These are phyloP conservation scores for Narcine bancroftii DNA, from an alignment of 2,113 vertebrate genomes.

Conservation along the genomic window DNA sequence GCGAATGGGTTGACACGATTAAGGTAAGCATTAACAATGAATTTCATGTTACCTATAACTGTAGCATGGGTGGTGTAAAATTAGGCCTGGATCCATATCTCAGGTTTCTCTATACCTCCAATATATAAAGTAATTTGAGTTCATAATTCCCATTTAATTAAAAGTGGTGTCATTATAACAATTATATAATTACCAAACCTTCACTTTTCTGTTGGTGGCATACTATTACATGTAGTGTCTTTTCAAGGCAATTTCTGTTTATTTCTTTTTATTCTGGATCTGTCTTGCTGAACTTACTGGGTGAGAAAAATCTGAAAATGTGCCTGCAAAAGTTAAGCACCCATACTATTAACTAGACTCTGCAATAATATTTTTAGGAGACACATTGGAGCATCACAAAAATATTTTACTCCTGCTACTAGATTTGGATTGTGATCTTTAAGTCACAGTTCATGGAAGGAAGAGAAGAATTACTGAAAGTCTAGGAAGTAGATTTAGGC, in stretches of 20 bases:
- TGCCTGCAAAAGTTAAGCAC: neutral
- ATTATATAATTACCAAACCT: neutral
- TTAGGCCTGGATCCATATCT: too few species aligned
- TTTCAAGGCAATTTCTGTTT: neutral
- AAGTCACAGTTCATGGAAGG: too few species aligned
- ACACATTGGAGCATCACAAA: neutral
- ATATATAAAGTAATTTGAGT: neutral
- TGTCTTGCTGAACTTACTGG: neutral
- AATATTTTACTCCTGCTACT: neutral
- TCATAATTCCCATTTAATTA: neutral
- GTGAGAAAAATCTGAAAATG: neutral
- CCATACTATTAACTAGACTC: neutral
- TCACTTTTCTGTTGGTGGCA: neutral
- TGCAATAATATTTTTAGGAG: neutral
- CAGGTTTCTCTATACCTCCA: too few species aligned
- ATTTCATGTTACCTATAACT: neutral
- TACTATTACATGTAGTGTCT: neutral
- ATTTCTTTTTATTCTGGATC: neutral
- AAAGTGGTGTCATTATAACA: too few species aligned
- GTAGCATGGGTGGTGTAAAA: neutral
- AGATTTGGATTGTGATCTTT: too few species aligned
- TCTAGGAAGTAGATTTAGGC: too few species aligned
- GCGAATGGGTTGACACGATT: constrained; percentile 92
- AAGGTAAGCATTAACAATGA: constrained; percentile 62
- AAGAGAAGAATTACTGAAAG: too few species aligned